Conservation (phyloP, 2,797 vertebrate species). For the Oreochromis mossambicus region DNA sequence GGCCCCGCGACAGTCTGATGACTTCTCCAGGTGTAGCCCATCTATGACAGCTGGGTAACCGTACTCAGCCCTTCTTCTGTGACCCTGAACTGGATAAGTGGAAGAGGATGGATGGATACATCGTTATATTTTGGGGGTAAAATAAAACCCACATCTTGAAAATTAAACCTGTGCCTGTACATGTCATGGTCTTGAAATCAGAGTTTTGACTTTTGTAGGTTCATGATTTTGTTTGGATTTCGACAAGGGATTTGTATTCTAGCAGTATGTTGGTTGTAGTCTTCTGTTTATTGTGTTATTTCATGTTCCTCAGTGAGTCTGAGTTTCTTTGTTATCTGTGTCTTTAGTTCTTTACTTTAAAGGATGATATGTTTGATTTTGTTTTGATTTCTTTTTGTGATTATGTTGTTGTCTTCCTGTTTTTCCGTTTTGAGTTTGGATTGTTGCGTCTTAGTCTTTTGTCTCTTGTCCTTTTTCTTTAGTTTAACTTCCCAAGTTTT, state of each 20-base stretch:
- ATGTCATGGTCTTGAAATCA: neutral
- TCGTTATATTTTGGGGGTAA: neutral
- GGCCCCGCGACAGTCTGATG: neutral
- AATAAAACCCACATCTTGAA: neutral
- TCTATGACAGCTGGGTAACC: neutral
- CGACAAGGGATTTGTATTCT: neutral
- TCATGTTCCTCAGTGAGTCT: neutral
- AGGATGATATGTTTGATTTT: neutral
- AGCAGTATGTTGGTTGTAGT: neutral
- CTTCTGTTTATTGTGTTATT: neutral
- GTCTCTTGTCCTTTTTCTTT: no score
- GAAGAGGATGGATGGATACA: neutral
- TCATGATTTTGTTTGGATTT: neutral
- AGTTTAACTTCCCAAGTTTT: no score
- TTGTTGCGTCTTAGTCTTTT: no score
- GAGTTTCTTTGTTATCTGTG: neutral
- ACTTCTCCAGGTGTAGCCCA: neutral
- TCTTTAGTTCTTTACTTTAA: neutral
- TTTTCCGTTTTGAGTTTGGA: no score
- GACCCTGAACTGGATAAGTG: neutral
- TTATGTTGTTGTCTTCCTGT: neutral
- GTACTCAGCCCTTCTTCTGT: neutral
- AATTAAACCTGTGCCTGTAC: neutral
- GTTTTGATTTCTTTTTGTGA: neutral
- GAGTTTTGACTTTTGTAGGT: neutral